Percentiles rank a stretch among this genome's conserved stretches.
phyloP scores from a whole-genome alignment of 2,113 vertebrate species.

The Cyprinodon variegatus region DNA sequence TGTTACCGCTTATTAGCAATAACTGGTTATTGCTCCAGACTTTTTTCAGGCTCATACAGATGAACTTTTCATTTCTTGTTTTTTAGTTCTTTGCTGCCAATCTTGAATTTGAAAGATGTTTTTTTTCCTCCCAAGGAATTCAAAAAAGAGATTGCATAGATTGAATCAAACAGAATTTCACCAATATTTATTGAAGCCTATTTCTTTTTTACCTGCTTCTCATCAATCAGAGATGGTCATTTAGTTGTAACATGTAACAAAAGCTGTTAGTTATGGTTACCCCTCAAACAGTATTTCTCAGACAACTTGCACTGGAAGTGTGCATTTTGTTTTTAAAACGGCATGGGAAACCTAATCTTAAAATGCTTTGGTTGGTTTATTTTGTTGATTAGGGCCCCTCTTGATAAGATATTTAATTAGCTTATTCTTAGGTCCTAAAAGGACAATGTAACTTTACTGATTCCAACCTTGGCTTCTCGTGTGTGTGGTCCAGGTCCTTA shows the following conservation, averaged over 20 bases:
- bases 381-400: constrained; percentile 34
- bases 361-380: constrained; percentile 2
- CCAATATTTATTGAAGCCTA: not conserved
- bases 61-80: too few relatives aligned
- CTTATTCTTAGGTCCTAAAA: constrained; percentile 7
- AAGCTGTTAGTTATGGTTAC: constrained; percentile 77
- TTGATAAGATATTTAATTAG: constrained; percentile 38
- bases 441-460: not conserved
- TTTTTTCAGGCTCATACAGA: not conserved
- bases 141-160: too few relatives aligned
- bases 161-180: not conserved
- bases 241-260: constrained; percentile 17
- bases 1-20: constrained; percentile 9
- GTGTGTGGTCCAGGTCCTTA: not conserved
- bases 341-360: constrained; percentile 5
- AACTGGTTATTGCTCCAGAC: constrained; percentile 14
- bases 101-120: too few relatives aligned
- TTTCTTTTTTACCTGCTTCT: not conserved
- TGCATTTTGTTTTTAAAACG: too few relatives aligned
- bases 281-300: not conserved
- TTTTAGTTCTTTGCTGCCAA: too few relatives aligned
- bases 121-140: too few relatives aligned
- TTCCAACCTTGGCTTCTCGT: not conserved
- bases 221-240: too few relatives aligned
- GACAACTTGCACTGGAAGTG: too few relatives aligned